Evolutionary conservation across 2,797 vertebrate species (phyloP).

Genomic region (Micropoecilia bifurca): DNA sequence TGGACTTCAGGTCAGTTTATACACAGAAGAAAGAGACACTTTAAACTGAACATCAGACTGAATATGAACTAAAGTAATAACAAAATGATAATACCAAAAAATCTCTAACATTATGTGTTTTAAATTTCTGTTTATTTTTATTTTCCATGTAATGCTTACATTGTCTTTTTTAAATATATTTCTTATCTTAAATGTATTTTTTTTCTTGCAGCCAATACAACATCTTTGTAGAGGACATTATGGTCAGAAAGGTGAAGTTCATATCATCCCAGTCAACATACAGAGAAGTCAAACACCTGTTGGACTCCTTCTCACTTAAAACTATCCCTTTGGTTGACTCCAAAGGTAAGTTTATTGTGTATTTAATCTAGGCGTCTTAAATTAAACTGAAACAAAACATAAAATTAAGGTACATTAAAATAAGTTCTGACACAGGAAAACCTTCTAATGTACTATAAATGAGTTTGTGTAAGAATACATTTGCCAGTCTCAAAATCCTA

Average conservation of each 20-base stretch:
- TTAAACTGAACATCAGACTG: too few species aligned
- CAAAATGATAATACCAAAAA: too few species aligned
- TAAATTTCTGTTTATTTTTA: neutral
- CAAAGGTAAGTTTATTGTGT: conserved; percentile 78
- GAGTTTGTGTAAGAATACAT: neutral
- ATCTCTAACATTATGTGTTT: too few species aligned
- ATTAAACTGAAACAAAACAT: neutral
- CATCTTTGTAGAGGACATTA: conserved; percentile 96
- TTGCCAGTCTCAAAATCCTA: neutral
- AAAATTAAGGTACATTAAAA: too few species aligned
- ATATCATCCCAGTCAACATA: conserved; percentile 89
- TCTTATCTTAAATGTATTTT: neutral
- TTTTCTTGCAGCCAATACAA: conserved; percentile 88
- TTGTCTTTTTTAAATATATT: too few species aligned
- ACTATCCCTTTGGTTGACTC: conserved; percentile 92
- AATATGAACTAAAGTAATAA: too few species aligned
- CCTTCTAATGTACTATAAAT: neutral
- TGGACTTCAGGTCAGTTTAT: too few species aligned
- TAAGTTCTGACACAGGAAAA: neutral
- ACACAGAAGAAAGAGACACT: too few species aligned
- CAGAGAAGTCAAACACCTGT: conserved; percentile 83
- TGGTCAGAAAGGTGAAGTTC: conserved; percentile 92
- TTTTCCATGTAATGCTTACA: neutral
- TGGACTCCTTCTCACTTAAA: conserved; percentile 87
- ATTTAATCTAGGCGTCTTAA: neutral